phyloP scores from a whole-genome alignment of 1,140 invertebrate species.

The Neotoxoptera formosana region DNA sequence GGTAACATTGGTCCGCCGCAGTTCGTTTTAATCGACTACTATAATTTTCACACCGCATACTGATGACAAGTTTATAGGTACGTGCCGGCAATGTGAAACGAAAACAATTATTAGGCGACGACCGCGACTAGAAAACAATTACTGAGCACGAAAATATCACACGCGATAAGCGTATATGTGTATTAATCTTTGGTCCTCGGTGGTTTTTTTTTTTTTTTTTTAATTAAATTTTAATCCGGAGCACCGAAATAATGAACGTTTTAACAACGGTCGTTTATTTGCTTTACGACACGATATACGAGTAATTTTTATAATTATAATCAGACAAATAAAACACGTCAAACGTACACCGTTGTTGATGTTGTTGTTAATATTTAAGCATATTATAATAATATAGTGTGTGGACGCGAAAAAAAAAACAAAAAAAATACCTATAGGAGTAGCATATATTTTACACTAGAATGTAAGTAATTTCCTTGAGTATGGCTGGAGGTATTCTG shows the following conservation, averaged over 20 bases:
- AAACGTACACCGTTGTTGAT: not conserved
- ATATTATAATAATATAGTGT: not conserved
- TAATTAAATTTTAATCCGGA: not conserved
- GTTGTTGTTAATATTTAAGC: too few species aligned
- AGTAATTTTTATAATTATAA: not conserved
- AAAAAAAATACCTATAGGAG: not conserved
- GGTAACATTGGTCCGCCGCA: not conserved
- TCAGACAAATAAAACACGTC: not conserved
- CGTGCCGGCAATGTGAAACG: not conserved
- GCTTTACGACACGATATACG: not conserved
- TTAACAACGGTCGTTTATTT: not conserved
- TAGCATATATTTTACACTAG: not conserved
- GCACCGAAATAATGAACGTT: not conserved
- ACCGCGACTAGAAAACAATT: not conserved
- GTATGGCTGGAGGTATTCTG: not conserved
- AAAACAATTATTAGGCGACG: not conserved
- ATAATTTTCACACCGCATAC: not conserved
- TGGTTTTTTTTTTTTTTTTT: too few species aligned
- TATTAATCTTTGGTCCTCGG: too few species aligned
- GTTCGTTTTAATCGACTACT: not conserved
- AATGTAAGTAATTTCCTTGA: not conserved
- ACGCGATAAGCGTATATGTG: too few species aligned
- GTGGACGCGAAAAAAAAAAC: not conserved
- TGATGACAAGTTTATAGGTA: not conserved
- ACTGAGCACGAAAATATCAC: not conserved